Base-by-base conservation (phyloP, 2,797 vertebrate species). In the Falco concolor region DNA sequence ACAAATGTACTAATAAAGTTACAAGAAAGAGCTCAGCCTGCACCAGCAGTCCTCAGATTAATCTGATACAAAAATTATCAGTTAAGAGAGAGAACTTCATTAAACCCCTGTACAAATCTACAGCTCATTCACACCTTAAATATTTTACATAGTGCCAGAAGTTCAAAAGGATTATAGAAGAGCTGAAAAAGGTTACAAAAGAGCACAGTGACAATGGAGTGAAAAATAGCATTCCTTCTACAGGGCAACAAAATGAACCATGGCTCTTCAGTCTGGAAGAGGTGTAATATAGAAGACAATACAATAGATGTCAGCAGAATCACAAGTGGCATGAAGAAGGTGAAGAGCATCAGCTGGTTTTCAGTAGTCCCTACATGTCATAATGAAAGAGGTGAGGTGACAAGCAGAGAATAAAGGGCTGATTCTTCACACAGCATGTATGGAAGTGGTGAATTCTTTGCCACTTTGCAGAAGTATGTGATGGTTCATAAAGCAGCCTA, bases 171-270 rank as follows among this genome's bases (percentile, higher is more conserved):
- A 63, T 63, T 81, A 44, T 0, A 54, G 79, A 63, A 63, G 19
- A 84, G 21, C 17, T 49, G 17, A 36, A 76, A 54, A 6, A 16
- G 42, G 18, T 65, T 45, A 79, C 30, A 75, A 44, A 50, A 83
- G 40, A 80, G 8, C 47, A 57, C 20, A 19, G 23, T 17, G 13
- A 28, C 0, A 0, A 70, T 0, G 1, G 18, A 80, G 4, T 72
- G 68, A 18, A 68, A 45, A 73, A 68, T 1, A 68, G 12, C 22
- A 76, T 83, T 52, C 40, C 52, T 70, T 68, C 40, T 60, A 17
- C 18, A 42, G 32, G 40, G 42, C n/a, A 77, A 73, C 22, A 82
- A 64, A 95, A 79, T 13, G 12, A 5, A 80, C 61, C 13, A 44
- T 17, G 32, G 25, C 36, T 67, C 49, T 47, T 42, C 14, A 23